Base-by-base conservation (phyloP, 2,888 invertebrate genomes). In the Germaria angustata region DNA sequence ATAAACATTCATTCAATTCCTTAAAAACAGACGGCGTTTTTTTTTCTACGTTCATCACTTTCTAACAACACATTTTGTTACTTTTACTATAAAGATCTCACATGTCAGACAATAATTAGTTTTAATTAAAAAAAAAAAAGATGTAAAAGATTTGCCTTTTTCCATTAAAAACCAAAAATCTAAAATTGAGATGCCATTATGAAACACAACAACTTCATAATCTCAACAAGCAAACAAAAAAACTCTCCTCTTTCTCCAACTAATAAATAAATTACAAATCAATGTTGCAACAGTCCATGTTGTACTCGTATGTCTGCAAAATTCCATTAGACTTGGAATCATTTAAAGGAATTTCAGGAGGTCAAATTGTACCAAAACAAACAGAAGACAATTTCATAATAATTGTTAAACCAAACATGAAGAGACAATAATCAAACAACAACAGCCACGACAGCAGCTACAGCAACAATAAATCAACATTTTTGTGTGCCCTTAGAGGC, bases 81-180 rank as follows among this genome's bases (percentile, higher is more conserved):
- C 36, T 17, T 44, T n/a, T 22, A 20, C 24, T 65, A 44, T 44
- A 51, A 32, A 59, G 46, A 68, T 49, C 57, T 68, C 39, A 68
- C 59, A 76, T 76, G 76, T 46, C 76, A 39, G 66, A 15, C 22
- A 51, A 41, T 68, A 77, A 68, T 77, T 77, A 61, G 49, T 61
- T 68, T 76, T 41, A 39, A 68, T 76, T 59, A 51, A 44, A 28
- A 75, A 73, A 20, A 32, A 44, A 44, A 41, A 13, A 15, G 15
- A 61, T 11, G 2, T 2, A 28, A 36, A 28, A 49, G 36, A 61
- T 51, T 51, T 51, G 17, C n/a, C 24, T 13, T 73, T 72, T 59
- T 24, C 13, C 49, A 49, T 49, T 15, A 49, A 20, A 13, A 24
- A 32, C 11, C 20, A 32, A 15, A 2, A 13, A 44, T 69, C 61